Conservation (phyloP, 1,140 invertebrate genomes). For the Galleria mellonella region DNA sequence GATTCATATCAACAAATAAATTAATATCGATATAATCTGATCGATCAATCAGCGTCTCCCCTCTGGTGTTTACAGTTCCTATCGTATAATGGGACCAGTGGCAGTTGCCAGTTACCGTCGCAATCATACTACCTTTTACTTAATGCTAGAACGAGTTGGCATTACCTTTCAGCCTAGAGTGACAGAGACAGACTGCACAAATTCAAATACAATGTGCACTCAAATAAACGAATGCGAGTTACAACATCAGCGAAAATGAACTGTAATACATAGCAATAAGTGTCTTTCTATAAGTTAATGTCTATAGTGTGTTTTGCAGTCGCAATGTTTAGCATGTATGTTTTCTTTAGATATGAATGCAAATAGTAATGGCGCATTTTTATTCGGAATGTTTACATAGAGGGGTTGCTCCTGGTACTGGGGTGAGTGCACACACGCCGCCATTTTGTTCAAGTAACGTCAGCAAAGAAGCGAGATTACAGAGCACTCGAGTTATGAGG, state of each 20-base stretch:
- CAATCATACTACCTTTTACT: constrained; percentile 70
- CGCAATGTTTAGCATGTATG: constrained; percentile 70
- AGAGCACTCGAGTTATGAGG: constrained; percentile 15
- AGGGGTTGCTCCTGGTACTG: constrained; percentile 31
- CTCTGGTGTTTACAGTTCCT: constrained; percentile 49
- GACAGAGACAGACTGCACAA: constrained; percentile 30
- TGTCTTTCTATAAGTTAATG: constrained; percentile 13
- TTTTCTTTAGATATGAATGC: constrained; percentile 73
- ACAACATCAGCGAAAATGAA: constrained; percentile 1
- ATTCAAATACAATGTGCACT: constrained; percentile 45
- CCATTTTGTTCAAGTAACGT: constrained; percentile 60
- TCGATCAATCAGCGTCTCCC: constrained; percentile 6
- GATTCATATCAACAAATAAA: no score
- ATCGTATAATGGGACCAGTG: constrained; percentile 68
- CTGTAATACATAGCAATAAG: constrained; percentile 1
- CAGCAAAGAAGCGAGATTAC: constrained; percentile 39
- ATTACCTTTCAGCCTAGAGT: not conserved
- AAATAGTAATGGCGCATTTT: constrained; percentile 74
- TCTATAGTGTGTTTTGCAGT: constrained; percentile 23
- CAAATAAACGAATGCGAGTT: constrained; percentile 26
- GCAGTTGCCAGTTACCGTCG: constrained; percentile 70
- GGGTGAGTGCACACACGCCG: constrained; percentile 47
- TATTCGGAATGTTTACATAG: constrained; percentile 71
- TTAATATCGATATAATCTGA: constrained; percentile 20
- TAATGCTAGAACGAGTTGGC: constrained; percentile 38